These are phyloP conservation scores for Gasterosteus nipponicus DNA, from an alignment of 2,113 vertebrate genomes.

Conservation along the genomic window DNA sequence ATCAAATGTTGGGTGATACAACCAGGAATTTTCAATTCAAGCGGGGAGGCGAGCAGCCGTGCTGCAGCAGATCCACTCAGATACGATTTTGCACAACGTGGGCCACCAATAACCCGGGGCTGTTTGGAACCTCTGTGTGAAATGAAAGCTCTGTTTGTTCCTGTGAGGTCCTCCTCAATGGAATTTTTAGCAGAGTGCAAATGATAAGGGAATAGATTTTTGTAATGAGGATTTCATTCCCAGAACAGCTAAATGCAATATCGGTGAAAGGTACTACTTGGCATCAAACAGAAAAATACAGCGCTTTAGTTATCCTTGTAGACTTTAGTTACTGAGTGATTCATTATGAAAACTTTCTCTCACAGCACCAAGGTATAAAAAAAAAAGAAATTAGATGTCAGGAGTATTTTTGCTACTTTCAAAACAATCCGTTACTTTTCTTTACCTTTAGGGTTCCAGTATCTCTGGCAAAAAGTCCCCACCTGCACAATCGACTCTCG, in stretches of 20 bases:
- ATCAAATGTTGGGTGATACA: slow-evolving; percentile 53
- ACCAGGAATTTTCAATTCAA: slow-evolving; percentile 52
- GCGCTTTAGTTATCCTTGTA: neutral
- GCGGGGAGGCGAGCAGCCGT: slow-evolving; percentile 7
- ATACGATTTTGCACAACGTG: slow-evolving; percentile 59
- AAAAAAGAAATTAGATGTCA: slow-evolving; percentile 18
- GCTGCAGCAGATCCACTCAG: slow-evolving; percentile 48
- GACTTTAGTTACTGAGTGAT: neutral
- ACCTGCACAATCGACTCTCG: slow-evolving; percentile 43
- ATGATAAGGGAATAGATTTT: slow-evolving; percentile 48
- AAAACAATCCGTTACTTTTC: slow-evolving; percentile 10
- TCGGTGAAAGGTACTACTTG: neutral
- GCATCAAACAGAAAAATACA: neutral
- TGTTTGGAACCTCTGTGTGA: slow-evolving; percentile 52
- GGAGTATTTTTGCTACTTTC: slow-evolving; percentile 15
- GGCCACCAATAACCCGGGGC: slow-evolving; percentile 60
- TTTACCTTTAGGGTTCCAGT: too few relatives aligned
- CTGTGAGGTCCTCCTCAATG: slow-evolving; percentile 50
- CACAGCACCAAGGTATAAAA: slow-evolving; percentile 28
- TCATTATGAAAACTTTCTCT: slow-evolving; percentile 11
- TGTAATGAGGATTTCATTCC: slow-evolving; percentile 23
- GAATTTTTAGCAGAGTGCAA: slow-evolving; percentile 50
- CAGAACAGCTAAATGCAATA: slow-evolving; percentile 23
- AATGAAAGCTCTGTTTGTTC: slow-evolving; percentile 66
- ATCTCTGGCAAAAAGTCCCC: slow-evolving; percentile 25